Percentiles rank a stretch among this genome's conserved stretches.
Conservation (phyloP, 2,888 invertebrate species). For the Drosophila diplacantha region DNA sequence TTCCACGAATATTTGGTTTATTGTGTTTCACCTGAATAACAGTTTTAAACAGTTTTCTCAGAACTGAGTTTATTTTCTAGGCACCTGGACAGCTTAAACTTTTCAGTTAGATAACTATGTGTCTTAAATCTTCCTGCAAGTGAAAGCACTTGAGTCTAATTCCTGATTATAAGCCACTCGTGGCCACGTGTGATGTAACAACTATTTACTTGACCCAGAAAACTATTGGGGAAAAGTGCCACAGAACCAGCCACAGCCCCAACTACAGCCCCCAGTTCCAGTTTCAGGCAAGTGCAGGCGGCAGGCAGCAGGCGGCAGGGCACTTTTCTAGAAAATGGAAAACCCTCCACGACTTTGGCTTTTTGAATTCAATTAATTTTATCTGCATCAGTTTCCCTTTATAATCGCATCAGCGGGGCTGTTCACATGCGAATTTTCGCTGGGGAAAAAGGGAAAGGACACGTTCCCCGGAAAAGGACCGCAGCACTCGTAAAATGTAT, state of each 20-base stretch:
- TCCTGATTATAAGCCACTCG: constrained; percentile 23
- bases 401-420: constrained; percentile 69
- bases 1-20: constrained; percentile 7
- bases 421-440: constrained; percentile 46
- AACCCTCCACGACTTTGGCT: constrained; percentile 54
- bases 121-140: not conserved
- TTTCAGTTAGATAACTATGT: not conserved
- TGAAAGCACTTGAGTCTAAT: constrained; percentile 26
- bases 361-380: constrained; percentile 71
- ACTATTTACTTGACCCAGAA: constrained; percentile 34
- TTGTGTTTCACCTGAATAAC: constrained; percentile 4
- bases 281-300: constrained; percentile 11
- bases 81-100: not conserved
- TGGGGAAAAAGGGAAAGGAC: constrained; percentile 18
- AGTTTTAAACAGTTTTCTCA: not conserved
- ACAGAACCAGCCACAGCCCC: not conserved
- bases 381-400: constrained; percentile 71
- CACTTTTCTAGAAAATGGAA: constrained; percentile 32
- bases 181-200: constrained; percentile 21
- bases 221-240: constrained; percentile 19
- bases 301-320: not conserved
- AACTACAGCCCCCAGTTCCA: not conserved
- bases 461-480: constrained; percentile 44
- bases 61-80: not conserved
- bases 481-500: constrained; percentile 64